Percentiles rank a stretch among this genome's conserved stretches.
phyloP scores from a whole-genome alignment of 2,797 vertebrate species.

The Artibeus lituratus region DNA sequence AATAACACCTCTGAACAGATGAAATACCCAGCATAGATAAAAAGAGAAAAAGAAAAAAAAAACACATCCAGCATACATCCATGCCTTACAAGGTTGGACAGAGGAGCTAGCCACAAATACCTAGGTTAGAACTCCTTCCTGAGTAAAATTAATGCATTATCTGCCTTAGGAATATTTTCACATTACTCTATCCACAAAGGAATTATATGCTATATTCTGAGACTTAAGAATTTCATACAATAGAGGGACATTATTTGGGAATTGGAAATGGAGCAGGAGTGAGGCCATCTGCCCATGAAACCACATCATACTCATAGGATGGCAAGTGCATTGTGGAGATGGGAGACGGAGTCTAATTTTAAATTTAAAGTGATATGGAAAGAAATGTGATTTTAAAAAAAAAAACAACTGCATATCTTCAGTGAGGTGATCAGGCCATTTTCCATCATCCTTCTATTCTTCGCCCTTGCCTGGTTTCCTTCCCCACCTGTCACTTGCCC shows the following conservation, averaged over 20 bases:
- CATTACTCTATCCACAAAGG: neutral
- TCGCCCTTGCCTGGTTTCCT: neutral
- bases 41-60: neutral
- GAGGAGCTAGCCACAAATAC: neutral
- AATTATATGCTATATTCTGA: neutral
- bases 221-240: neutral
- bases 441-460: neutral
- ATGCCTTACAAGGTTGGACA: neutral
- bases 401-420: neutral
- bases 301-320: neutral
- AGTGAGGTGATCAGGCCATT: neutral
- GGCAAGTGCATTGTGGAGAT: neutral
- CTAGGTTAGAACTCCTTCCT: neutral
- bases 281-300: neutral
- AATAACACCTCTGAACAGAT: neutral
- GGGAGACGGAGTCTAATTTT: neutral
- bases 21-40: neutral
- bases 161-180: neutral
- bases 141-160: neutral
- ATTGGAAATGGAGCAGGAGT: neutral
- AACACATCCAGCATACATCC: neutral
- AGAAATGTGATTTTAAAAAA: neutral
- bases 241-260: neutral
- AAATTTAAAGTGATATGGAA: neutral
- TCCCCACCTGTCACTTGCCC: neutral